These are phyloP conservation scores for Leucoptera coffeella DNA, from an alignment of 2,888 invertebrate genomes.

Conservation along the genomic window DNA sequence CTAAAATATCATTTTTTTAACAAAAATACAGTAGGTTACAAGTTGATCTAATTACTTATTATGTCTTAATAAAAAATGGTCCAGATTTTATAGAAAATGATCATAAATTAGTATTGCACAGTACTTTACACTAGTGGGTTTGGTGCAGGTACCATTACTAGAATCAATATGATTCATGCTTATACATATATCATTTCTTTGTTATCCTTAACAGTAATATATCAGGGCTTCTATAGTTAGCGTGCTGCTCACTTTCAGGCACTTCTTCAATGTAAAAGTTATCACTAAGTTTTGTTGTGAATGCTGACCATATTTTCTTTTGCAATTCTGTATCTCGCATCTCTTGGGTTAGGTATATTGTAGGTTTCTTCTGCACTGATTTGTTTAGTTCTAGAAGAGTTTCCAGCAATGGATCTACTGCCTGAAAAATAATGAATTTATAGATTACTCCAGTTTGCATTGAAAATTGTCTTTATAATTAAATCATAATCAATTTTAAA, in stretches of 20 bases:
- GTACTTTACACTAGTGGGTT: too few relatives aligned
- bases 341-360: slow-evolving; percentile 62
- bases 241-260: slow-evolving; percentile 54
- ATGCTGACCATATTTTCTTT: slow-evolving; percentile 25
- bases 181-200: slow-evolving; percentile 15
- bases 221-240: slow-evolving; percentile 56
- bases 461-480: not conserved
- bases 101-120: too few relatives aligned
- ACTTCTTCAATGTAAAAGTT: slow-evolving; percentile 35
- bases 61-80: too few relatives aligned
- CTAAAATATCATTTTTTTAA: too few relatives aligned
- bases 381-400: slow-evolving; percentile 42
- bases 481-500: too few relatives aligned
- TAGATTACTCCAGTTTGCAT: not conserved
- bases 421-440: slow-evolving; percentile 22
- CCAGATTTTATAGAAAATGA: too few relatives aligned
- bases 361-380: slow-evolving; percentile 37
- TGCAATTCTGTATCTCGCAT: slow-evolving; percentile 56
- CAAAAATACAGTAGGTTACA: too few relatives aligned
- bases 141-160: too few relatives aligned
- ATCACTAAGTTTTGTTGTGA: slow-evolving; percentile 24
- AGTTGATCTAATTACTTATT: too few relatives aligned
- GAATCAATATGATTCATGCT: too few relatives aligned
- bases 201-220: slow-evolving; percentile 49
- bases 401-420: slow-evolving; percentile 51